Evolutionary conservation across 2,113 vertebrate genomes (phyloP).

Genomic region (Bagarius yarrelli): DNA sequence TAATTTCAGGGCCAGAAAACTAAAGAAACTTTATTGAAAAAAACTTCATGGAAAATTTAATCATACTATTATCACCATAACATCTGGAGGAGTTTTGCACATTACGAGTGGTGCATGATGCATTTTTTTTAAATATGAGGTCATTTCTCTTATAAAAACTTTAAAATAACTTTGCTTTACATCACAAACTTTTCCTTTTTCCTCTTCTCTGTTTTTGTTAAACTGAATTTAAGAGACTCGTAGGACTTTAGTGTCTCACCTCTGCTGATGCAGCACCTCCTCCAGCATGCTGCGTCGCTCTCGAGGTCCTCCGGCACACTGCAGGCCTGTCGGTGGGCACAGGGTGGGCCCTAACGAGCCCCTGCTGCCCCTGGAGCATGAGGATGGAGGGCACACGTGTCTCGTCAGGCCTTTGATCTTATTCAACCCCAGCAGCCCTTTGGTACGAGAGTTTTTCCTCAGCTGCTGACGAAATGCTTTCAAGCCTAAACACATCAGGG

Average conservation of each 20-base stretch:
- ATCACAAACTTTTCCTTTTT: no score
- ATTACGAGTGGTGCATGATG: no score
- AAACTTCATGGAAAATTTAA: not conserved
- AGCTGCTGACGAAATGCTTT: constrained; percentile 95
- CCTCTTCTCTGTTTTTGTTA: not conserved
- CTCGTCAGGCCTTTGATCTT: constrained; percentile 93
- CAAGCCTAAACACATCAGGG: constrained; percentile 73
- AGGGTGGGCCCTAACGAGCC: constrained; percentile 75
- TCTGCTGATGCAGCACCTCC: constrained; percentile 88
- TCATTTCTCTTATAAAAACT: no score
- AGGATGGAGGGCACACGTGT: constrained; percentile 77
- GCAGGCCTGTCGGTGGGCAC: constrained; percentile 59
- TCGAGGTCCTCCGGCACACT: constrained; percentile 56
- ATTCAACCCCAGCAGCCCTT: constrained; percentile 90
- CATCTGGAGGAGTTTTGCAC: no score
- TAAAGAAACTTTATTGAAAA: not conserved
- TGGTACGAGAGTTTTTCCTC: constrained; percentile 86
- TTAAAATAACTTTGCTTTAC: no score
- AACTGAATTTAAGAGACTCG: no score
- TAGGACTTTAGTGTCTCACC: constrained; percentile 65
- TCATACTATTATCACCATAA: not conserved
- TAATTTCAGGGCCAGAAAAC: constrained; percentile 1
- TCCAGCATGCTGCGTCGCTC: constrained; percentile 80
- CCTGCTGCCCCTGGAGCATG: constrained; percentile 75
- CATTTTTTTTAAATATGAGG: no score